These are phyloP conservation scores for Hydrozoanthus tunicans DNA, from an alignment of 64 coral and sea anemone species.

Conservation along the genomic window DNA sequence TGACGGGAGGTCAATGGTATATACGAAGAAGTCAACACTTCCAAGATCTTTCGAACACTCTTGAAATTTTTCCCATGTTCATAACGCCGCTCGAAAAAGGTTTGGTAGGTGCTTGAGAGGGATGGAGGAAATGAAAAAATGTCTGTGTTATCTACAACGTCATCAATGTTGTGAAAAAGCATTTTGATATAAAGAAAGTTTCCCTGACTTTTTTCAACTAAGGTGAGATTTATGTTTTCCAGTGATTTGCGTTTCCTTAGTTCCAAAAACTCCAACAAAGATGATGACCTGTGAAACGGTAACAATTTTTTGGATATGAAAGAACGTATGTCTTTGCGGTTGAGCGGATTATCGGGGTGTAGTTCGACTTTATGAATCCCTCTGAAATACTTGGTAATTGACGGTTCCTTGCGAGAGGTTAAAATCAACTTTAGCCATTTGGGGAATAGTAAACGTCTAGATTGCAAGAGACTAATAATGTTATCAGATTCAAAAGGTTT, in stretches of 20 bases:
- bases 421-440: slow-evolving; percentile 88
- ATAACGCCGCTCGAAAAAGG: slow-evolving; percentile 66
- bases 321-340: slow-evolving; percentile 58
- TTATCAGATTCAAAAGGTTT: neutral
- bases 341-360: slow-evolving; percentile 50
- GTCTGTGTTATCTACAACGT: neutral
- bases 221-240: neutral
- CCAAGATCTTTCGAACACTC: neutral
- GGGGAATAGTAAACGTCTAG: slow-evolving; percentile 63
- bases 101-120: slow-evolving; percentile 63
- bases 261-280: neutral
- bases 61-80: slow-evolving; percentile 25
- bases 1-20: neutral
- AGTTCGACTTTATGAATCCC: slow-evolving; percentile 54
- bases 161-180: slow-evolving; percentile 29
- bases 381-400: slow-evolving; percentile 25
- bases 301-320: slow-evolving; percentile 22
- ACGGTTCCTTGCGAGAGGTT: slow-evolving; percentile 68
- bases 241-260: neutral
- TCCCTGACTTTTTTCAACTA: slow-evolving; percentile 71
- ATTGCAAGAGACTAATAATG: slow-evolving; percentile 64
- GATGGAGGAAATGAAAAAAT: slow-evolving; percentile 54
- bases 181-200: slow-evolving; percentile 83
- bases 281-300: neutral
- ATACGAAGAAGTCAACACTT: slow-evolving; percentile 37